phyloP scores from a whole-genome alignment of 2,797 vertebrate species.

The Platyrinchus mystaceus region DNA sequence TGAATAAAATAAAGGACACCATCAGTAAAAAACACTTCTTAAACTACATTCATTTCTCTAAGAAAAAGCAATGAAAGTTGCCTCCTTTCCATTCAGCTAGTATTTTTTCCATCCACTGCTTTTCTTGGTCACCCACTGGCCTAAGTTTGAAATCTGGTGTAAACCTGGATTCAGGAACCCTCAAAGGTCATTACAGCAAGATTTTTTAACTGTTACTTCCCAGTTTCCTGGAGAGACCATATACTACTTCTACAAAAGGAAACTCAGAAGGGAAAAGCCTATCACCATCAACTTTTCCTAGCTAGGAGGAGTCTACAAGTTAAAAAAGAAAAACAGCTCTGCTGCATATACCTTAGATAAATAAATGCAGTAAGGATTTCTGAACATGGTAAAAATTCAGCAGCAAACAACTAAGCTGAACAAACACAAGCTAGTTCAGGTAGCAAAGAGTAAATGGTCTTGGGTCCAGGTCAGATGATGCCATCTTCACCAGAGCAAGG shows the following conservation, averaged over 20 bases:
- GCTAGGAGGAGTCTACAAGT: neutral
- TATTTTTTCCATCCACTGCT: neutral
- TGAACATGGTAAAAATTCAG: neutral
- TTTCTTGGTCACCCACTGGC: neutral
- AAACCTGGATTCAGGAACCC: neutral
- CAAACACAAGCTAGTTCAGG: neutral
- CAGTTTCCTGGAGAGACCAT: neutral
- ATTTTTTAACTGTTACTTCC: neutral
- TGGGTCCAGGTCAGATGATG: neutral
- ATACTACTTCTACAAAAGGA: neutral
- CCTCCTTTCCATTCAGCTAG: neutral
- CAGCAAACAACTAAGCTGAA: neutral
- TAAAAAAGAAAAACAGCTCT: neutral
- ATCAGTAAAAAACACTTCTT: neutral
- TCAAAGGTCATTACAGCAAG: neutral
- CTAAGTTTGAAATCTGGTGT: neutral
- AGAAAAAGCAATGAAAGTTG: neutral
- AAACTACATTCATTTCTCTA: neutral
- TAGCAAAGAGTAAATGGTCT: neutral
- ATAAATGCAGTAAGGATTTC: neutral
- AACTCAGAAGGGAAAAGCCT: neutral
- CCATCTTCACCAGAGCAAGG: neutral
- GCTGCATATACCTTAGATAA: neutral
- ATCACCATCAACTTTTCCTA: neutral
- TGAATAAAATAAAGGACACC: neutral